Evolutionary conservation across 2,797 vertebrate species (phyloP), one percentile per base, ranked within the genome.

Genomic region (Ciconia nigra): DNA sequence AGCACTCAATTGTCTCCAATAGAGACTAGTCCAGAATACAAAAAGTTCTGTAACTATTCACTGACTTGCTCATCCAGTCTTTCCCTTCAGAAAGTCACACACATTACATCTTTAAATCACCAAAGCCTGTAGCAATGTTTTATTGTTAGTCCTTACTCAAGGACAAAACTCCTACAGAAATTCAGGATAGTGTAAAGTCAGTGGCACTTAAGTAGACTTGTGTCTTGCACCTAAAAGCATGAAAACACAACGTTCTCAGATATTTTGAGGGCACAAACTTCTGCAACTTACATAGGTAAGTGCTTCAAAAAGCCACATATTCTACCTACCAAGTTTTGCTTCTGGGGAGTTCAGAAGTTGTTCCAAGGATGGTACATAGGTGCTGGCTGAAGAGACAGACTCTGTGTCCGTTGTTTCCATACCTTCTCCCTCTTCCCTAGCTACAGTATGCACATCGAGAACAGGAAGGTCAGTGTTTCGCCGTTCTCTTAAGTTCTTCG

Each of bases 321-420:
- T 98, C 98, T 35, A 94, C 96, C 46, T 96, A 98, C 98, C 98
- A 97, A 98, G 97, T 89, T 99, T 99, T 85, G 97, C 96, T 93
- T 99, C 99, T 0, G 99, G 97, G 12, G 99, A 98, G 62, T 97
- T 98, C 74, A 99, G 99, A 37, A 99, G 99, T 87, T 99, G 99
- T 94, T 99, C 99, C 94, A 99, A 97, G 41, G 99, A 99, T 12
- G 98, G 98, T 19, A 98, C 84, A 1, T 99, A 97, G 22, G 98
- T 98, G 49, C 96, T 96, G 39, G 98, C 70, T 15, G 99, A 98
- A 57, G 99, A 99, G 13, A 98, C 95, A 18, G 98, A 99, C 90
- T 99, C 99, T 0, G 97, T 98, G 93, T 99, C 99, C 0, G 98
- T 98, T n/a, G 98, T 99, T 97, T 99, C 99, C 99, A 99, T 99